Evolutionary conservation across 2,113 vertebrate genomes (phyloP).

Genomic region (Psittacara wagleri): DNA sequence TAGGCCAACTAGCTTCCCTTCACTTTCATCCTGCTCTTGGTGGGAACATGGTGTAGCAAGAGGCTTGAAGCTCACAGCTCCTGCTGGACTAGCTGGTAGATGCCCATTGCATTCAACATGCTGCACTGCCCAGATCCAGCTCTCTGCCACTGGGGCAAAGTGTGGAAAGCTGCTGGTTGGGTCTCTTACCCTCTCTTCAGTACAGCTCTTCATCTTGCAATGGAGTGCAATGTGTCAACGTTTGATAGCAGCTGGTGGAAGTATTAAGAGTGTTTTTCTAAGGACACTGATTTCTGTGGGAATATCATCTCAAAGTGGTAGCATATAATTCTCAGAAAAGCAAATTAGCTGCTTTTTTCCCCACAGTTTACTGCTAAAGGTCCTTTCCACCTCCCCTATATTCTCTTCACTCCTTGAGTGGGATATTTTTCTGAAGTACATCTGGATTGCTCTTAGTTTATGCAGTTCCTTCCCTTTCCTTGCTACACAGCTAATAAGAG

Average conservation of each 20-base stretch:
- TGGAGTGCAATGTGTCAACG: background rate
- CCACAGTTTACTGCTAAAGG: background rate
- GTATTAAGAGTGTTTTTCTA: background rate
- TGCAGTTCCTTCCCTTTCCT: background rate
- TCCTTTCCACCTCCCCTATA: background rate
- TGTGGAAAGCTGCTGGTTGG: background rate
- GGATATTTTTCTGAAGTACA: background rate
- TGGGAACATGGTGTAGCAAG: background rate
- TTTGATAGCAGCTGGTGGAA: background rate
- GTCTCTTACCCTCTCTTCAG: background rate
- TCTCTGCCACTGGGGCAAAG: background rate
- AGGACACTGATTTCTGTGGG: background rate
- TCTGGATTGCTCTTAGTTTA: background rate
- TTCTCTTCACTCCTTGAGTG: background rate
- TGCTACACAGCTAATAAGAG: slow-evolving; percentile 82
- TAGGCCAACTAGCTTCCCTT: background rate
- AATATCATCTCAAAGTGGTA: background rate
- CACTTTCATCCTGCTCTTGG: background rate
- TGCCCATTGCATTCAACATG: background rate
- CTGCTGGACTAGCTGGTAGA: background rate
- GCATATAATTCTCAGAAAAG: background rate
- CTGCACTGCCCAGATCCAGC: background rate
- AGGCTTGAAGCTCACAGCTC: background rate
- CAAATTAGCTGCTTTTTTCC: background rate
- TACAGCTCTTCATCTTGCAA: background rate